Evolutionary conservation across 2,888 invertebrate species (phyloP), one percentile per base, ranked within the genome.

Genomic region (Drosophila demipolita): DNA sequence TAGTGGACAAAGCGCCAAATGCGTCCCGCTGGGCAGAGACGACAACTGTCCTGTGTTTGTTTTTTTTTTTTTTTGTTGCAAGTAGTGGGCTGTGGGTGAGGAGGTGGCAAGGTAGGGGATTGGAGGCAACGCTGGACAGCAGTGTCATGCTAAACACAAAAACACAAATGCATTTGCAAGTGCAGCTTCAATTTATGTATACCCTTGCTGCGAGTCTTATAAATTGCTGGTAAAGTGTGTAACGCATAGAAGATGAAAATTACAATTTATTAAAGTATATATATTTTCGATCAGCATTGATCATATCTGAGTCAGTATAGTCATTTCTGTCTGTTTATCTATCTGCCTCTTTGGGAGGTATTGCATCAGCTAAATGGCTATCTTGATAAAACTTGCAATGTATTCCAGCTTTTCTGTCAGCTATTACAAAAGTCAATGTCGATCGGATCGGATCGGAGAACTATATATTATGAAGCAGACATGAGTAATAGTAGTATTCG

Each of bases 1-100:
- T 38, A 15, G 42, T 54, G 53, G 20, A 70, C 59, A 66, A 65
- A 67, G 54, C 65, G 66, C 55, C 81, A 69, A 70, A 70, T 33
- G 66, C 33, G 54, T 80, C 80, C 88, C 83, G 67, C 79, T 73
- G 89, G 89, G 73, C 64, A 66, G 59, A 57, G 88, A 82, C 60
- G 55, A 83, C 83, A 85, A 79, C 66, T 72, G 83, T 75, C 8
- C 23, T 15, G 15, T 11, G n/a, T 40, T 40, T 9, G 23, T 23
- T 23, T 23, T 23, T 40, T 40, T 38, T 35, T 35, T 12, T 12
- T 35, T 0, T 6, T 17, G 3, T 17, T 17, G 17, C 17, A 8
- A 20, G 12, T 20, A 20, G 8, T 45, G 15, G 15, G 15, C 2
- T 20, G 20, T 3, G 42, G 40, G 49, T 8, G 26, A 3, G 17